Evolutionary conservation across 2,888 invertebrate genomes (phyloP).

Genomic region (Cylloceria caligata): DNA sequence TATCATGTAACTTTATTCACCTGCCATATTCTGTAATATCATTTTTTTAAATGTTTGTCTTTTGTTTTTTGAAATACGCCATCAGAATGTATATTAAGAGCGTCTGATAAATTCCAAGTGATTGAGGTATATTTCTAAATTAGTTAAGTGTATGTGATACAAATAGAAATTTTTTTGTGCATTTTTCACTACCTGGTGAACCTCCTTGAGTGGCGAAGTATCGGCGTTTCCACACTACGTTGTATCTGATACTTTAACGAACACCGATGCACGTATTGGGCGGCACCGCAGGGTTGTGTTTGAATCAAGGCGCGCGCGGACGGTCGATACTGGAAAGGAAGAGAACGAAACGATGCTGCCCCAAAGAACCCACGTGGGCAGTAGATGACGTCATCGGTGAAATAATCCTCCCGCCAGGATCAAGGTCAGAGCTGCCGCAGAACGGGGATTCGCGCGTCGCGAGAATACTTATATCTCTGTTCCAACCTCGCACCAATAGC

Average conservation of each 20-base stretch:
- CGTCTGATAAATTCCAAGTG: too few relatives aligned
- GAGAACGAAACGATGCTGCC: constrained; percentile 58
- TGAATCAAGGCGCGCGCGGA: constrained; percentile 1
- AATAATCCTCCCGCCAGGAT: constrained; percentile 70
- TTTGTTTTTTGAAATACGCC: too few relatives aligned
- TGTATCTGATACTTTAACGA: background rate
- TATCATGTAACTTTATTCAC: too few relatives aligned
- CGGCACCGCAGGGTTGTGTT: constrained; percentile 23
- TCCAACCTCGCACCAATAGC: too few relatives aligned
- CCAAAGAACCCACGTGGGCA: constrained; percentile 66
- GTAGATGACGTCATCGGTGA: constrained; percentile 70
- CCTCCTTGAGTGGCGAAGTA: background rate
- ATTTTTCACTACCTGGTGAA: too few relatives aligned
- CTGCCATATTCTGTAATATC: too few relatives aligned
- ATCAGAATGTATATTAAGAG: too few relatives aligned
- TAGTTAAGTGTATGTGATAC: too few relatives aligned
- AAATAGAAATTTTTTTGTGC: too few relatives aligned
- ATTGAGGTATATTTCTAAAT: too few relatives aligned
- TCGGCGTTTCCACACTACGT: background rate
- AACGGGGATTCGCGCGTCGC: constrained; percentile 46
- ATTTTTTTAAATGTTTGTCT: too few relatives aligned
- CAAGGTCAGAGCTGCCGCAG: constrained; percentile 69
- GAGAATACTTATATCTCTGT: background rate
- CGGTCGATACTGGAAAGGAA: constrained; percentile 55
- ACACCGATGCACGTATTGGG: constrained; percentile 33